Evolutionary conservation across 2,797 vertebrate genomes (phyloP).

Genomic region (Tauraco hartlaubi): DNA sequence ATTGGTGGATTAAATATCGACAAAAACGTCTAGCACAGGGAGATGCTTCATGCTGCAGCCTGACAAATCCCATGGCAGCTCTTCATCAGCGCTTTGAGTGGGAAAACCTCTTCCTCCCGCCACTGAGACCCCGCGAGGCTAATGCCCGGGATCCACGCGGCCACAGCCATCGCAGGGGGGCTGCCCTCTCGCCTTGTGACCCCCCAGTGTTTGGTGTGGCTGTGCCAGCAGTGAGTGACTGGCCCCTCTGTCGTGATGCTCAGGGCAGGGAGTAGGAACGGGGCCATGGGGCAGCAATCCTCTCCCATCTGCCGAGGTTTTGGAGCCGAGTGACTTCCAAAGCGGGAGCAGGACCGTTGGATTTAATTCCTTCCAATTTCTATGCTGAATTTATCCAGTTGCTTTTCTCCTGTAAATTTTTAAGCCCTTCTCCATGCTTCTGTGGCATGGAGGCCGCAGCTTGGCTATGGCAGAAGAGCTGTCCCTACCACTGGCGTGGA

Average conservation of each 20-base stretch:
- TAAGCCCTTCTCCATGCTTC: not conserved
- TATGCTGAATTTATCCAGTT: not conserved
- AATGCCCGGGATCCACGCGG: fast-evolving
- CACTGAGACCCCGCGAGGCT: not conserved
- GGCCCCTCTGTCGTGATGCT: not conserved
- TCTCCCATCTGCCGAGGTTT: not conserved
- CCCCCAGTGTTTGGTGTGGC: fast-evolving
- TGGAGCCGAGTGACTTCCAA: not conserved
- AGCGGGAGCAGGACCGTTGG: fast-evolving
- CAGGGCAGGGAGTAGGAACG: not conserved
- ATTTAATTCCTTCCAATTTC: not conserved
- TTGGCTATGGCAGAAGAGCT: not conserved
- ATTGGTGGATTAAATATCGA: not conserved
- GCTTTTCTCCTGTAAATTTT: not conserved
- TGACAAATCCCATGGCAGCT: not conserved
- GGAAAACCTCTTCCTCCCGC: not conserved
- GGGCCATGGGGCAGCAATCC: not conserved
- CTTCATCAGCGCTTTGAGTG: not conserved
- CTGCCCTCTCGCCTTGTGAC: not conserved
- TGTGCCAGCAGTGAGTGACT: not conserved
- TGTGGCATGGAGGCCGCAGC: not conserved
- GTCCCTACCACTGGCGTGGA: not conserved
- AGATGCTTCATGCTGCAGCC: not conserved
- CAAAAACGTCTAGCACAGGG: not conserved
- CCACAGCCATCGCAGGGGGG: fast-evolving